Conservation (phyloP, 2,888 invertebrate genomes). For the Pantelozetes paolii region DNA sequence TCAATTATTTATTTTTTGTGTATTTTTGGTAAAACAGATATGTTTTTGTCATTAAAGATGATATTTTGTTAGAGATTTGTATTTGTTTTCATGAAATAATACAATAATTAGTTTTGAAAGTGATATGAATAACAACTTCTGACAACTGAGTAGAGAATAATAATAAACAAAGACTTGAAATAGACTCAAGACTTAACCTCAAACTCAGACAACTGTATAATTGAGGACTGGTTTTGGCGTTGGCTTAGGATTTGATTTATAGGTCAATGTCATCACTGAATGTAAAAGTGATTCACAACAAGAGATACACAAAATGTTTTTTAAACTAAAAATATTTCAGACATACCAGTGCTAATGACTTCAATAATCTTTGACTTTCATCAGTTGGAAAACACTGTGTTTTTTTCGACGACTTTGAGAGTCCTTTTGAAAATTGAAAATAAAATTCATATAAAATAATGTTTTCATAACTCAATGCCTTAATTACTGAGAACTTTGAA, state of each 20-base stretch:
- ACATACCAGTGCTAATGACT: background rate
- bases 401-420: background rate
- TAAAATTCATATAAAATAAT: background rate
- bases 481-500: background rate
- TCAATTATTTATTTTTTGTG: background rate
- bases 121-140: too few relatives aligned
- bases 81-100: too few relatives aligned
- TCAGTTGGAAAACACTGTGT: background rate
- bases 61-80: too few relatives aligned
- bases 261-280: conserved; percentile 28
- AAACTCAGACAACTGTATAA: background rate
- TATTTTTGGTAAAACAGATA: too few relatives aligned
- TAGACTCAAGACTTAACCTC: too few relatives aligned
- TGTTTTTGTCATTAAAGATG: too few relatives aligned
- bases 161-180: too few relatives aligned
- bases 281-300: conserved; percentile 7
- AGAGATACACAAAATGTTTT: too few relatives aligned
- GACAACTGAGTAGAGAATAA: too few relatives aligned
- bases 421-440: background rate
- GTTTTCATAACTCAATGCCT: background rate
- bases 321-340: background rate
- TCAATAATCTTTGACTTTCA: background rate
- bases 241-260: conserved; percentile 4
- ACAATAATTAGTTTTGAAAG: too few relatives aligned
- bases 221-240: background rate